Conservation (phyloP, 2,797 vertebrate species). For the Protosalanx chinensis region DNA sequence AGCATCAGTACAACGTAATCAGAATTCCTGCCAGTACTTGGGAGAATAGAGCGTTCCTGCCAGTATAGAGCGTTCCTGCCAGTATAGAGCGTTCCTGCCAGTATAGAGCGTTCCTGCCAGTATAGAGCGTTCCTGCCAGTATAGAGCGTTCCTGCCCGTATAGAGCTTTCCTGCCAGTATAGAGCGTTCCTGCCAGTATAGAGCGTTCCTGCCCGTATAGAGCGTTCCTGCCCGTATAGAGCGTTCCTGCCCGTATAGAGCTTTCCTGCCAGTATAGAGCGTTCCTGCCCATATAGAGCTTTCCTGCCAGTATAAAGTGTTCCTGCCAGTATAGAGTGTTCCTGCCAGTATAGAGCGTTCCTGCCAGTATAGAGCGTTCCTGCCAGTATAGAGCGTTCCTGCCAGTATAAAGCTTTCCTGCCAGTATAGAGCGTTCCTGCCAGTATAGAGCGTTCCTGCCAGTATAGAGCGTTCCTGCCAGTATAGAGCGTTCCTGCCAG, state of each 20-base stretch:
- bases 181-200: no score
- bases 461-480: conserved; percentile 5
- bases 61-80: no score
- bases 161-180: neutral
- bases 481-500: no score
- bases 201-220: conserved; percentile 8
- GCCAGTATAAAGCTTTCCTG: neutral
- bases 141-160: no score
- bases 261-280: no score
- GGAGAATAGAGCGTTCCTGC: conserved; percentile 4
- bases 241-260: neutral
- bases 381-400: conserved; percentile 1
- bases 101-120: no score
- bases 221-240: no score
- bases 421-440: conserved; percentile 4
- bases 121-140: conserved; percentile 10
- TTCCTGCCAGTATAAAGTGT: no score
- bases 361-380: no score
- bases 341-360: conserved; percentile 2
- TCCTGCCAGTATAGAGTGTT: neutral
- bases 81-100: neutral
- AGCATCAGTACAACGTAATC: neutral
- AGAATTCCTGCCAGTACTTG: neutral
- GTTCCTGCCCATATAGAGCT: neutral
- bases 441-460: neutral